Evolutionary conservation across 2,113 vertebrate species (phyloP).

Genomic region (Dendrocopos noguchii): DNA sequence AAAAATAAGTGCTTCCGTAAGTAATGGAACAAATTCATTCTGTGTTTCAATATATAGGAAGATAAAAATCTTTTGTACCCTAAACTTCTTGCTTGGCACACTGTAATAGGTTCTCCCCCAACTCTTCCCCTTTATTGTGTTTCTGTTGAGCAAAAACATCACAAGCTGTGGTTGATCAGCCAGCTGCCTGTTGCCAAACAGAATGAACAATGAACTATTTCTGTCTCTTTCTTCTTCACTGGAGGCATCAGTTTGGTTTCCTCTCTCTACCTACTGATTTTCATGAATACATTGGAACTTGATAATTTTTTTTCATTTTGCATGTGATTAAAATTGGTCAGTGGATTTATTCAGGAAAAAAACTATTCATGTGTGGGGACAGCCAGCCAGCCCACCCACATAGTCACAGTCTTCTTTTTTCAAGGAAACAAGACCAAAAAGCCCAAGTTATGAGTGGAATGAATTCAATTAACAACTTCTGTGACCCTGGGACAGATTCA

Average conservation of each 20-base stretch:
- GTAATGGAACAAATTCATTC: neutral
- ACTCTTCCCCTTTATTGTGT: neutral
- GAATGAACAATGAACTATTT: neutral
- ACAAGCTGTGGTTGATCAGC: neutral
- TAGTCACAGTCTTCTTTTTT: neutral
- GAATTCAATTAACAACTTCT: neutral
- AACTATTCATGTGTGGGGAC: neutral
- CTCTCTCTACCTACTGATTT: neutral
- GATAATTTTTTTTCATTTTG: neutral
- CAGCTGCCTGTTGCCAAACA: neutral
- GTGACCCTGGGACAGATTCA: neutral
- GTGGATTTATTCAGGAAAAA: neutral
- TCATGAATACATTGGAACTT: neutral
- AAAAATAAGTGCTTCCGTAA: neutral
- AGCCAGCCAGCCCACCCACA: neutral
- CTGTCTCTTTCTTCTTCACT: neutral
- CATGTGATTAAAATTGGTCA: neutral
- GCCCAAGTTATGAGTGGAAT: neutral
- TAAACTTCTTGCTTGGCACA: neutral
- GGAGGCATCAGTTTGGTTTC: neutral
- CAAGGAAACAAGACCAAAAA: neutral
- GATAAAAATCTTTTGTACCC: neutral
- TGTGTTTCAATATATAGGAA: neutral
- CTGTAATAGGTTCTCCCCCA: neutral
- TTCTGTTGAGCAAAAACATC: neutral